Evolutionary conservation across 2,113 vertebrate species (phyloP).

Genomic region (Nansenia antarctica): DNA sequence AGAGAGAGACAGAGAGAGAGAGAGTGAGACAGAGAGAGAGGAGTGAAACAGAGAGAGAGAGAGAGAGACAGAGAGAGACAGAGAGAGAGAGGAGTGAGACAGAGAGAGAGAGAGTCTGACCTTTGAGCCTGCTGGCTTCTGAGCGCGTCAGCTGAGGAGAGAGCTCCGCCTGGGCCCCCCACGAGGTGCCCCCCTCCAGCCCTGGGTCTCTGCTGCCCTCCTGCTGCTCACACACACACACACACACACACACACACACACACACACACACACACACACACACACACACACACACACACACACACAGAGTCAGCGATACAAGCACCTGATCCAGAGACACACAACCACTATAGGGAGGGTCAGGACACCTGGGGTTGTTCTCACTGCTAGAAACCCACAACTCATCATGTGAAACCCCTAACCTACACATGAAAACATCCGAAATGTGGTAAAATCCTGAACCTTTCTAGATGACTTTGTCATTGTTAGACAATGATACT

Average conservation of each 20-base stretch:
- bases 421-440: no score
- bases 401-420: no score
- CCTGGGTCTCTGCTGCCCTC: constrained; percentile 51
- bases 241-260: not conserved
- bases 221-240: constrained; percentile 42
- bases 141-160: constrained; percentile 41
- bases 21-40: no score
- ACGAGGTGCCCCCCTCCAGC: constrained; percentile 46
- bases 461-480: no score
- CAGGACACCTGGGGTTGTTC: not conserved
- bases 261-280: not conserved
- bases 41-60: not conserved
- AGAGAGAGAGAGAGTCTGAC: constrained; percentile 50
- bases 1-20: not conserved
- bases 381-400: no score
- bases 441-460: no score
- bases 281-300: not conserved
- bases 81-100: not conserved
- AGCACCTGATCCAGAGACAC: not conserved
- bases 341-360: not conserved
- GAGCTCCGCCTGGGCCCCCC: constrained; percentile 51
- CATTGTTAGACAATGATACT: no score
- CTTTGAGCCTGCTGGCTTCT: constrained; percentile 60
- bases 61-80: not conserved
- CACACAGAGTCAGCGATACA: not conserved